These are phyloP conservation scores for Microtus ochrogaster DNA, from an alignment of 2,113 vertebrate species.

Conservation along the genomic window DNA sequence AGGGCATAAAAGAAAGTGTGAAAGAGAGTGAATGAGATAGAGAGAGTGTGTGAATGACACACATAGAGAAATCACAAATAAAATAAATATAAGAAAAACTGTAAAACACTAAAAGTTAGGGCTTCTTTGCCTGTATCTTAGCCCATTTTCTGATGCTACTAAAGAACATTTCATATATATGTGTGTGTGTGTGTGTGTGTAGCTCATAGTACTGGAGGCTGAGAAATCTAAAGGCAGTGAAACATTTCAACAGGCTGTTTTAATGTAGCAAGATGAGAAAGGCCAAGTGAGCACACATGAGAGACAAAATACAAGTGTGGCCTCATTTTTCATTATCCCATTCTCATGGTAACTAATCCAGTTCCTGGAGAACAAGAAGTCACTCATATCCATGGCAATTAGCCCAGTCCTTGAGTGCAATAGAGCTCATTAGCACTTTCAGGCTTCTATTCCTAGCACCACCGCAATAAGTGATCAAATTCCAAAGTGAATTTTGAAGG, in stretches of 20 bases:
- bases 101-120: slow-evolving; percentile 5
- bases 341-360: neutral
- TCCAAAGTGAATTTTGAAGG: neutral
- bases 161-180: neutral
- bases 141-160: neutral
- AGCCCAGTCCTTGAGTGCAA: neutral
- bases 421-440: neutral
- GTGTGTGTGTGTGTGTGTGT: neutral
- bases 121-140: neutral
- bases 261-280: neutral
- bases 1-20: neutral
- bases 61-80: neutral
- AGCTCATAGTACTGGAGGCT: neutral
- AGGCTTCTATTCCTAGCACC: neutral
- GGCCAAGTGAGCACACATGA: neutral
- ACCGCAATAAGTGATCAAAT: neutral
- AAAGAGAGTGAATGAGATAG: neutral
- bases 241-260: neutral
- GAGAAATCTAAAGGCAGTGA: neutral
- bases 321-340: neutral
- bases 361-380: neutral
- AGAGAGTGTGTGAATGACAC: neutral
- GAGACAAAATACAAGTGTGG: neutral
- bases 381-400: neutral
- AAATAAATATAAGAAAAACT: neutral